These are phyloP conservation scores for Hippocampus guttulatus DNA, from an alignment of 2,113 vertebrate species.

Conservation along the genomic window DNA sequence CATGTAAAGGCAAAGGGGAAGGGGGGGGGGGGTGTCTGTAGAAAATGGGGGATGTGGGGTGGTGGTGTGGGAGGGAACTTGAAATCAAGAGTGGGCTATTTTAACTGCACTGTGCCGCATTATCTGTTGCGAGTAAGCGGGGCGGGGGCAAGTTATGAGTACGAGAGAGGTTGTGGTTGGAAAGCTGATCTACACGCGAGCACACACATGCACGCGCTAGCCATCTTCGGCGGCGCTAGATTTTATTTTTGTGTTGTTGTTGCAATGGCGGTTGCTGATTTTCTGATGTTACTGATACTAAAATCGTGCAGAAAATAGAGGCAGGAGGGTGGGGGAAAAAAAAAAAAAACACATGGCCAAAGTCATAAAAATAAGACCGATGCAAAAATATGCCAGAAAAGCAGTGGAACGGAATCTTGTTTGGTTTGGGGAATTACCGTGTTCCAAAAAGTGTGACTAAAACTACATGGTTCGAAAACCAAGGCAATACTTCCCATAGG, in stretches of 20 bases:
- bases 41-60: neutral
- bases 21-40: neutral
- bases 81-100: conserved; percentile 38
- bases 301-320: too few species aligned
- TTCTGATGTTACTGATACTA: too few species aligned
- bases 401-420: too few species aligned
- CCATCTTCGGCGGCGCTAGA: conserved; percentile 1
- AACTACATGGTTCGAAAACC: too few species aligned
- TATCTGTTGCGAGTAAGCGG: conserved; percentile 34
- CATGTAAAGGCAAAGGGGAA: conserved; percentile 5
- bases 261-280: neutral
- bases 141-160: neutral
- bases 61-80: conserved; percentile 13
- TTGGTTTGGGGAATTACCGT: too few species aligned
- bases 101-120: conserved; percentile 25
- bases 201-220: neutral
- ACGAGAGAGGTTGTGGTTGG: conserved; percentile 16
- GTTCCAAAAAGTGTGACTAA: too few species aligned
- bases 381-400: too few species aligned
- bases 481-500: too few species aligned
- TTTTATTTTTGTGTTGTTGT: neutral
- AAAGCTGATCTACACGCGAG: conserved; percentile 3
- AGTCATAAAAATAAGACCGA: too few species aligned
- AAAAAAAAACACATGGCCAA: too few species aligned
- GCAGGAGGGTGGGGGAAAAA: too few species aligned